phyloP scores from a whole-genome alignment of 2,797 vertebrate genomes.

The Lepidocolaptes lacrymiger region DNA sequence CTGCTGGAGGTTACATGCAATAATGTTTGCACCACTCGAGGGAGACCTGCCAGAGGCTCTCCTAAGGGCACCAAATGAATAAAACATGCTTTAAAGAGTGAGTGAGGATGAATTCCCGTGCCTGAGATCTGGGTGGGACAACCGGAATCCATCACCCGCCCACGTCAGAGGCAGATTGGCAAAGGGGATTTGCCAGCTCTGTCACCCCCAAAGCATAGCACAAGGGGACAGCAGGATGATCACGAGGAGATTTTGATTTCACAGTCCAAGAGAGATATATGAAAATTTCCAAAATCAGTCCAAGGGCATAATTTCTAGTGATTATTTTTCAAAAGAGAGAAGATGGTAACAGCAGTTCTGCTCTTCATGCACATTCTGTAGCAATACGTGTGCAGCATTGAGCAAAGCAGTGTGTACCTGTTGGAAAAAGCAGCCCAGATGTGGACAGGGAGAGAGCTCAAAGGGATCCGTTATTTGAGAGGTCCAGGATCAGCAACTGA shows the following conservation, averaged over 20 bases:
- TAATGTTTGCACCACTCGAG: constrained; percentile 24
- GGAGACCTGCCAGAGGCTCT: constrained; percentile 43
- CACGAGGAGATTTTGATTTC: background rate
- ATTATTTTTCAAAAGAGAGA: background rate
- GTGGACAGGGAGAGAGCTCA: background rate
- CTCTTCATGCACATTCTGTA: background rate
- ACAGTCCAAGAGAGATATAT: background rate
- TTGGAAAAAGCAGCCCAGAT: background rate
- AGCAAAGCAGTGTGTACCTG: background rate
- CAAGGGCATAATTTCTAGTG: background rate
- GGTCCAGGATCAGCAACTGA: background rate
- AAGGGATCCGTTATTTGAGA: background rate
- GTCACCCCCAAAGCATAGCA: background rate
- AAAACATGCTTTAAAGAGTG: background rate
- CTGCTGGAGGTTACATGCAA: constrained; percentile 41
- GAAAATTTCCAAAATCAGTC: background rate
- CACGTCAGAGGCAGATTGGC: background rate
- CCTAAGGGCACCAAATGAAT: constrained; percentile 26
- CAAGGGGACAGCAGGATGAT: background rate
- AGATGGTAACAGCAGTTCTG: background rate
- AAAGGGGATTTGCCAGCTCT: background rate
- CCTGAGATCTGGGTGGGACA: background rate
- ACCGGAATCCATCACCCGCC: fast-evolving
- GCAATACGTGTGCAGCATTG: background rate
- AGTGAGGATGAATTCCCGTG: background rate